Evolutionary conservation across 1,140 invertebrate species (phyloP), one percentile per base, ranked within the genome.

Genomic region (Formica exsecta): DNA sequence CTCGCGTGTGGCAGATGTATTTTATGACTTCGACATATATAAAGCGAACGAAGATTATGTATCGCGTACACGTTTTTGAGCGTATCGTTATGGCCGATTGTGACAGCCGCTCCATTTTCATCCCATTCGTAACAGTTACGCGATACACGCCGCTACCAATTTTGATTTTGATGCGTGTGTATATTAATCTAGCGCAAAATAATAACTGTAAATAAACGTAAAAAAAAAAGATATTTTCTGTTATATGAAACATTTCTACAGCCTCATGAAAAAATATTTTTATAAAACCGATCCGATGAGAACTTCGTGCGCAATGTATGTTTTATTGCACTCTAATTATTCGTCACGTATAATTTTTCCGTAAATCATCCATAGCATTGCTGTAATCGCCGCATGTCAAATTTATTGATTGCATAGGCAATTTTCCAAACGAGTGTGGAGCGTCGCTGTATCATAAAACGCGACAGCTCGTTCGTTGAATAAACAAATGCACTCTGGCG

Each of bases 401-500:
- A 61, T 81, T 73, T 61, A 73, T 83, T 61, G 54, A 83, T 38
- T 25, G 38, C 54, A 48, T 62, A 73, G 54, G 54, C 79, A 83
- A 81, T 71, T 81, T 71, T 71, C 77, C 51, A 81, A 88, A 68
- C 29, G 57, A 57, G 29, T 62, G n/a, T 25, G n/a, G 61, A 79
- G n/a, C 41, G 19, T 65, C 19, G 51, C 36, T 11, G 59, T 59
- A 54, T 66, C 59, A 71, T 57, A 76, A 86, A 89, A 66, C 79
- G 66, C 59, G 54, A 44, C 59, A 22, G 87, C 32, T 70, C 71
- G 62, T 71, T 89, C 66, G 84, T 73, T 57, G 54, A 66, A 76
- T 75, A 89, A 88, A 86, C 71, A 83, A 71, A 83, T 61, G 71
- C 65, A 77, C 73, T 48, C 57, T 29, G 13, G 44, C 22, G 29